Percentiles rank a stretch among this genome's conserved stretches.
These are phyloP conservation scores for Anthopleura xanthogrammica DNA, from an alignment of 92 coral and sea anemone genomes.

Conservation along the genomic window DNA sequence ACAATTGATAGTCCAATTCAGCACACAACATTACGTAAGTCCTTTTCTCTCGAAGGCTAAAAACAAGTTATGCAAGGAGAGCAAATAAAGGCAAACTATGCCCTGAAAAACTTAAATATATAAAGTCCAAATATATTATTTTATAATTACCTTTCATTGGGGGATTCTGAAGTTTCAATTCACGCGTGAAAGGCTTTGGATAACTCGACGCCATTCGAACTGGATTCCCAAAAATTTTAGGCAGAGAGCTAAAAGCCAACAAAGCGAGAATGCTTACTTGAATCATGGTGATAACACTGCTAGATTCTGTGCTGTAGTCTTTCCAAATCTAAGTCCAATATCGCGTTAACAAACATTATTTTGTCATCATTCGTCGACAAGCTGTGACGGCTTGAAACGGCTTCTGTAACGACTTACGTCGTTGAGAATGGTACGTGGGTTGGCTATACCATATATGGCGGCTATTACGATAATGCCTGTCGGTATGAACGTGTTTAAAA, in stretches of 20 bases:
- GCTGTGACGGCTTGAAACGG: not conserved
- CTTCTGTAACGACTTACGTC: not conserved
- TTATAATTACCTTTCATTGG: constrained; percentile 36
- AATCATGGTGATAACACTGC: not conserved
- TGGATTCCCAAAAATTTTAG: constrained; percentile 4
- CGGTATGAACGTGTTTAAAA: too few relatives aligned
- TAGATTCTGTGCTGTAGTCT: not conserved
- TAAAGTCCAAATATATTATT: not conserved
- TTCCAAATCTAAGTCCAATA: not conserved
- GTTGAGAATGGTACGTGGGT: too few relatives aligned
- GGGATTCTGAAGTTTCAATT: constrained; percentile 37
- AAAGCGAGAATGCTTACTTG: not conserved
- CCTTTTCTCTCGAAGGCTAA: too few relatives aligned
- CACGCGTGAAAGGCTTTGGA: constrained; percentile 54
- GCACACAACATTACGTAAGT: too few relatives aligned
- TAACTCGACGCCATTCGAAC: constrained; percentile 4
- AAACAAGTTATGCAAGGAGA: not conserved
- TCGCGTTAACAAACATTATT: not conserved
- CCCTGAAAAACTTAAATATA: not conserved
- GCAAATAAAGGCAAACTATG: not conserved
- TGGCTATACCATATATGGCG: not conserved
- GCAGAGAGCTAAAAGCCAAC: constrained; percentile 1
- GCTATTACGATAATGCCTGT: not conserved
- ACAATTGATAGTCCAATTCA: too few relatives aligned
- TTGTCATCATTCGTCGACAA: not conserved